Evolutionary conservation across 64 coral and sea anemone genomes (phyloP), one percentile per base, ranked within the genome.

Genomic region (Pocillopora verrucosa): DNA sequence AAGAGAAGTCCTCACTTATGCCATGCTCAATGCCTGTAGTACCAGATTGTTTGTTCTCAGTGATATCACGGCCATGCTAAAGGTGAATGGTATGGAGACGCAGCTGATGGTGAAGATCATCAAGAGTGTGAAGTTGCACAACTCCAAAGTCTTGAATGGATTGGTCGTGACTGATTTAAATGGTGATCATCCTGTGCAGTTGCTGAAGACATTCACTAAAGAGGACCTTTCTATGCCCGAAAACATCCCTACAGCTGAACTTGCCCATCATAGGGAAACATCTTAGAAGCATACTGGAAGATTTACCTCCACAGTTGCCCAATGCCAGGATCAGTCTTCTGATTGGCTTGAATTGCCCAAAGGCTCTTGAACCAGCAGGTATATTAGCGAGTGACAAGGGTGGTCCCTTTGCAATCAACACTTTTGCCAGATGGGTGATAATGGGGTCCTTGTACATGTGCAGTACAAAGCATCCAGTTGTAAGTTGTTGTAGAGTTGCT

Each of bases 1-100:
- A 19, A 72, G 51, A 60, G 87, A 94, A 74, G 72, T 94, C 13
- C 12, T 77, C 17, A 89, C 87, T 5, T 93, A 94, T 57, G 87
- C 92, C 22, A 94, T 89, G 92, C 87, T 94, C 16, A 79, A 89
- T 36, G 58, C 2, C 56, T 94, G 92, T 36, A 94, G 92, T 77
- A 78, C 72, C 68, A 87, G 63, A 15, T 77, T 73, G 1, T 94
- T 94, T 60, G 76, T 93, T 76, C 59, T 68, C 20, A 45, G 76
- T n/a, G 78, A 93, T 61, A 26, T 93, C 10, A 20, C 16, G 36
- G 16, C 75, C 13, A 65, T 26, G 26, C 72, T 89, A 20, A 61
- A 61, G 25, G 61, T 85, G 36, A 68, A 84, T 14, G 92, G 92
- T 36, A 36, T 58, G 20, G 77, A 76, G 22, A 84, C 87, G 3